Base-by-base conservation (phyloP, 1,140 invertebrate species). In the Mizuhopecten yessoensis region DNA sequence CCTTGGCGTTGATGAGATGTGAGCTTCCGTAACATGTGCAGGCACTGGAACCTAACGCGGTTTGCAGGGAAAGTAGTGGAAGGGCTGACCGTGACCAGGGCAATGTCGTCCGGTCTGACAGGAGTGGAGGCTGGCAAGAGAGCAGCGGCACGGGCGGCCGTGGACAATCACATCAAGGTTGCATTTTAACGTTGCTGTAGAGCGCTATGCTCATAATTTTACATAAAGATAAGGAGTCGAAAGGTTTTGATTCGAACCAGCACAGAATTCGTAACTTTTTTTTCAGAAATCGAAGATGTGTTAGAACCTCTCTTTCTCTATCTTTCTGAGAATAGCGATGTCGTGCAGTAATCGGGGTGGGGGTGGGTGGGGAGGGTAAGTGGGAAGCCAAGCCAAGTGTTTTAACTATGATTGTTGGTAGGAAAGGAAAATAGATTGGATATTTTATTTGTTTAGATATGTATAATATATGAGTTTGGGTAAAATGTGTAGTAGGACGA, bases 81-180 rank as follows among this genome's bases (percentile, higher is more conserved):
- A 75, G 23, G 57, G n/a, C 57, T 15, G 33, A 33, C 33, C 42
- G 13, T 49, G 23, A 34, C 5, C 34, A 57, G 89, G 11, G 33
- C 33, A 20, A 34, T 87, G 86, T 86, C 75, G 86, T 23, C 33
- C 87, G 89, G 91, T 20, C 45, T 45, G 88, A 91, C 86, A 42
- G 89, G 49, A 49, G 87, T 89, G 17, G 89, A 93, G 34, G 91
- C 89, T 23, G 94, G 94, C 2, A 94, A 94, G 86, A 90, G 88
- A 33, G 93, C 93, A 20, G 94, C 94, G 17, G 94, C 94, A 2
- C 36, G 29, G 0, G 87, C 75, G 49, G 93, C 94, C 33, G 93
- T 94, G 13, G 89, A 94, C 87, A 92, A 94, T 36, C 91, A 93
- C 42, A 89, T 94, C 17, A 92, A 90, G 86, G 89, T 93, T 23